Evolutionary conservation across 2,888 invertebrate genomes (phyloP), one percentile per base, ranked within the genome.

Genomic region (Slavum lentiscoides): DNA sequence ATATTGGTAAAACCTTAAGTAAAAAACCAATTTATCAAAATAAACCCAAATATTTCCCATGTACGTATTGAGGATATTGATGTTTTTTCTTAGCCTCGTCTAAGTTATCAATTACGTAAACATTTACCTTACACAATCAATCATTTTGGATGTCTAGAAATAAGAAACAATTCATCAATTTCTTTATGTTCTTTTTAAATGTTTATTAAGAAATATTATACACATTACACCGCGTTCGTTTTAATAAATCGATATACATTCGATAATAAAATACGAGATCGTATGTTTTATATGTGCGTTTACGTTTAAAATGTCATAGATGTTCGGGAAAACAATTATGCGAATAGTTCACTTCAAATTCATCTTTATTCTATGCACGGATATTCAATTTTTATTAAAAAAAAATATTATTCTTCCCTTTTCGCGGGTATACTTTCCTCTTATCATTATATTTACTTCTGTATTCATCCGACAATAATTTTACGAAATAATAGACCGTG

Each of bases 11-110:
- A 53, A 30, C n/a, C 9, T 53, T n/a, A 30, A 69, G 17, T n/a
- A 55, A 11, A 55, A 69, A 69, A 55, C 13, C 55, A 69, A 69
- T 69, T 69, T 55, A 55, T 69, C 69, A 69, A 55, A 55, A 69
- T 30, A 53, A 69, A 53, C 19, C 30, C 30, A 19, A 53, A 69
- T 69, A 53, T 53, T 69, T 53, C 7, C 43, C 8, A 11, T 49
- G 17, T 19, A 58, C 19, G 5, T 9, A 19, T 4, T 7, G 8
- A 21, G 21, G 17, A 49, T 43, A 68, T 68, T 15, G 43, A 67
- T 30, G 30, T 30, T 67, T 43, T 43, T 21, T n/a, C 49, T 23
- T 43, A 43, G 43, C 67, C n/a, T 15, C 15, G 49, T 68, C 17
- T 15, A n/a, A 7, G 23, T 68, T 68, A 49, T 49, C 67, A 49